phyloP scores from a whole-genome alignment of 2,113 vertebrate genomes.

The Quiscalus mexicanus region DNA sequence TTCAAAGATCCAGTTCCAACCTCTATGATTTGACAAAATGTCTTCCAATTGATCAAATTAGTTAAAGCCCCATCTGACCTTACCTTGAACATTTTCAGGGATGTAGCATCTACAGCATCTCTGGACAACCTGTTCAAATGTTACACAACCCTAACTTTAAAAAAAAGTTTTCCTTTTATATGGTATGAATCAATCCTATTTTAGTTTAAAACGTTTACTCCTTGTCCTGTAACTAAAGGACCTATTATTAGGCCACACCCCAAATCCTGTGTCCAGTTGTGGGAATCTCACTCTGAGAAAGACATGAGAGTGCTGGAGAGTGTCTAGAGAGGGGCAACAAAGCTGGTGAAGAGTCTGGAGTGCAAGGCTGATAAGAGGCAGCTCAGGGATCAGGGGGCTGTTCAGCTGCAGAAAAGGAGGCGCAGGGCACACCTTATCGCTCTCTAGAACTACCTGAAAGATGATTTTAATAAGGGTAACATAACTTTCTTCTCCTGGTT shows the following conservation, averaged over 20 bases:
- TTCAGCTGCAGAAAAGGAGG: background rate
- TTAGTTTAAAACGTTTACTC: background rate
- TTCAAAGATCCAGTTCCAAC: background rate
- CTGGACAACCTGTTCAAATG: background rate
- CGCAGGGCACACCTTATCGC: background rate
- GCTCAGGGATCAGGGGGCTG: background rate
- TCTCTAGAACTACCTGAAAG: background rate
- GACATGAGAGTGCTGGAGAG: no score
- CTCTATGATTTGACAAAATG: no score
- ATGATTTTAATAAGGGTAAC: background rate
- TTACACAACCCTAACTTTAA: fast-evolving
- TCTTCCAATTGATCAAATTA: background rate
- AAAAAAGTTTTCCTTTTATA: background rate
- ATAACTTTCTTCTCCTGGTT: fast-evolving
- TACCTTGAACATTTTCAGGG: background rate
- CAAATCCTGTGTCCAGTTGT: background rate
- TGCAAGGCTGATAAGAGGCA: no score
- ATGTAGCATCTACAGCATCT: background rate
- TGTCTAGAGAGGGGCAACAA: background rate
- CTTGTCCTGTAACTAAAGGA: background rate
- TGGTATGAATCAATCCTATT: background rate
- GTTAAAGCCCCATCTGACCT: background rate
- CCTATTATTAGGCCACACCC: background rate
- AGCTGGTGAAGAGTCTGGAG: background rate
- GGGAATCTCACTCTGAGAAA: background rate